These are phyloP conservation scores for Bellardia bayeri DNA, from an alignment of 2,888 invertebrate genomes.

Conservation along the genomic window DNA sequence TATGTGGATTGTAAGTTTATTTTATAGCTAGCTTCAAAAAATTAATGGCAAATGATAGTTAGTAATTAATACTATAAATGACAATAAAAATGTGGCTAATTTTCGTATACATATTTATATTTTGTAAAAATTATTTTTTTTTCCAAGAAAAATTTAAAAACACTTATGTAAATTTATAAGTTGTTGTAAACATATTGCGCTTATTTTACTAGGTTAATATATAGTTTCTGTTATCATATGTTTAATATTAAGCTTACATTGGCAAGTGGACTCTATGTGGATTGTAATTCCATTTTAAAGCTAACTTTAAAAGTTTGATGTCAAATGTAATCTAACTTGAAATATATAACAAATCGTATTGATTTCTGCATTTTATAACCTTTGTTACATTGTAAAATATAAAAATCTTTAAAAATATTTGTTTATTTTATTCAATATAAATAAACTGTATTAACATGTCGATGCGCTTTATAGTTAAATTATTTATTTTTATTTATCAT, in stretches of 20 bases:
- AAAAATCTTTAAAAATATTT: neutral
- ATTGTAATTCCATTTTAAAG: neutral
- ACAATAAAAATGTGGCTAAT: too few relatives aligned
- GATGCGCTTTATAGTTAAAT: neutral
- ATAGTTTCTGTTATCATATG: neutral
- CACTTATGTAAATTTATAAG: too few relatives aligned
- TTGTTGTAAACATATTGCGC: too few relatives aligned
- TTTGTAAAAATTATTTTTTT: too few relatives aligned
- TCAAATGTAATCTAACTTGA: neutral
- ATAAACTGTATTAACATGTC: neutral
- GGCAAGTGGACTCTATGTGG: slow-evolving; percentile 8
- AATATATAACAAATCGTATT: neutral
- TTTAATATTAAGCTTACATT: neutral
- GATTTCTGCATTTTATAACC: neutral
- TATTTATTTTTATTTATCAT: slow-evolving; percentile 25
- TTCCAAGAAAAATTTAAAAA: too few relatives aligned
- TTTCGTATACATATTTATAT: too few relatives aligned
- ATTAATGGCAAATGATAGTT: too few relatives aligned
- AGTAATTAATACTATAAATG: too few relatives aligned
- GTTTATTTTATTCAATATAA: neutral
- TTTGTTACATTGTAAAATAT: neutral
- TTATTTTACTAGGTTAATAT: too few relatives aligned
- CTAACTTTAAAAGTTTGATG: neutral
- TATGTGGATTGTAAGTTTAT: slow-evolving; percentile 23
- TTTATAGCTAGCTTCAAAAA: too few relatives aligned